These are phyloP conservation scores for Ochropleura leucogaster DNA, from an alignment of 2,888 invertebrate genomes.

Conservation along the genomic window DNA sequence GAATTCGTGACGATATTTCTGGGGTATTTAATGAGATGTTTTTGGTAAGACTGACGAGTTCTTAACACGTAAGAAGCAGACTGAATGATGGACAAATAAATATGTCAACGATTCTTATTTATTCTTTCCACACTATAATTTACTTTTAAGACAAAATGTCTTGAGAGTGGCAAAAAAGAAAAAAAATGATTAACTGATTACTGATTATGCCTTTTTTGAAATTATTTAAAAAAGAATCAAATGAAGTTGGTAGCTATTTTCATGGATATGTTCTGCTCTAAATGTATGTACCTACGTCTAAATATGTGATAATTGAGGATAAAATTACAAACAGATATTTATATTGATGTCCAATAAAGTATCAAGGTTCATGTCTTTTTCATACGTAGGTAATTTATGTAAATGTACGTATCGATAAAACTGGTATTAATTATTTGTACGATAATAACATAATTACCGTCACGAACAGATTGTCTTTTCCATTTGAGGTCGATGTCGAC, in stretches of 20 bases:
- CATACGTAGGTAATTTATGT: neutral
- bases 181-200: too few species aligned
- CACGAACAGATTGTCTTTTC: conserved; percentile 65
- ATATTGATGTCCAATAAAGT: neutral
- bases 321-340: neutral
- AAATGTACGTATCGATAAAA: conserved; percentile 34
- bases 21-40: conserved; percentile 39
- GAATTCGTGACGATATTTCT: conserved; percentile 49
- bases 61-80: conserved; percentile 43
- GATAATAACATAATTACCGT: conserved; percentile 57
- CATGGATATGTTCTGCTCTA: neutral
- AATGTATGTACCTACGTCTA: neutral
- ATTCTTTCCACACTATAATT: neutral
- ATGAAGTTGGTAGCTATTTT: neutral
- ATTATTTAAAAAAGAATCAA: neutral
- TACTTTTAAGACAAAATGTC: neutral
- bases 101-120: neutral
- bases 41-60: conserved; percentile 31
- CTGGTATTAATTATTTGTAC: conserved; percentile 39
- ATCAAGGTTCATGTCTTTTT: conserved; percentile 24
- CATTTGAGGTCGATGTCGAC: conserved; percentile 63
- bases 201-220: too few species aligned
- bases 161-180: neutral
- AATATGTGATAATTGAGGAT: neutral
- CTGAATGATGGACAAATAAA: conserved; percentile 1